Base-by-base conservation (phyloP, 2,797 vertebrate genomes). In the Enteromius treurensis region DNA sequence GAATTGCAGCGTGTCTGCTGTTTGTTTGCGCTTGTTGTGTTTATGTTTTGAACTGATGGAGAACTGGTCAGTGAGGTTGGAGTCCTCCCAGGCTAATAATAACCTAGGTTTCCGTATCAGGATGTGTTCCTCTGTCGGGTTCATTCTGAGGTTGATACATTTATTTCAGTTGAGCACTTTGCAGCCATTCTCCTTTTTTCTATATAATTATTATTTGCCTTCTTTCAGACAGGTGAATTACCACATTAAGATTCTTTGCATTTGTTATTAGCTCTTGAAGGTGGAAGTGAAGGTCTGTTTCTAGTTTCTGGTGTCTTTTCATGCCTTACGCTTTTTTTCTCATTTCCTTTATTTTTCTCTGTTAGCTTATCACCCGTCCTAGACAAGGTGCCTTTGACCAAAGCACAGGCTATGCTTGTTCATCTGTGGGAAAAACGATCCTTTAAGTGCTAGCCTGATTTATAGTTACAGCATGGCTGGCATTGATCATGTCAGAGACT, bases 71-170 rank as follows among this genome's bases (percentile, higher is more conserved):
- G 67, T 53, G 67, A 84, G 84, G 85, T 88, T 84, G 80, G 81
- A 73, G 69, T 85, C 45, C 81, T 89, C 70, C 86, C 84, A 85
- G 76, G 53, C 83, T 90, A 90, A 86, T 82, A 88, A 89, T 90
- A 91, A 74, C 69, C 3, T 70, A 81, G 87, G 82, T 86, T 90
- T 87, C 71, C 45, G 75, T 86, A 86, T 89, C 88, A 87, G 58
- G 82, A 82, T 85, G 58, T 79, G 51, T 55, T 82, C 55, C 62
- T 74, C 34, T 79, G 29, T 73, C 49, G n/a, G 51, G 65, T 34
- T 64, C 45, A 78, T 58, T 67, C 5, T 75, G 23, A n/a, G 47
- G 75, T 62, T 86, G 86, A 80, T 85, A 75, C 67, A 84, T 86
- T 85, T 45, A 58, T 51, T 85, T 29, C 42, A 51, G 34, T 37